Evolutionary conservation across 2,797 vertebrate species (phyloP), one percentile per base, ranked within the genome.

Genomic region (Lacerta bilineata): DNA sequence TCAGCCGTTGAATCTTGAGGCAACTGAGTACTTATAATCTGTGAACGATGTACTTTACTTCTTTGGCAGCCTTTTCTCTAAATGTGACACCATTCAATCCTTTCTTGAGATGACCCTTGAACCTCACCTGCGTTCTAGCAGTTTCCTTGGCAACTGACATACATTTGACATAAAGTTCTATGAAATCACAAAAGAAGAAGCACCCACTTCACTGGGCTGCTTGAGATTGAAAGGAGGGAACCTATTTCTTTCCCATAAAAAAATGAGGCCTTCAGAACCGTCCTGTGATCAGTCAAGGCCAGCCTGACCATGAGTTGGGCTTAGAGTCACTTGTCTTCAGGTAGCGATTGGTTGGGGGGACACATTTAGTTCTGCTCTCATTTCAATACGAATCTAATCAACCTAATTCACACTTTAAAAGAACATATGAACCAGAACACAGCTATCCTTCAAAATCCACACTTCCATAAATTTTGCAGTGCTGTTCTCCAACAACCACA

Each of bases 111-210:
- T 94, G 93, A 94, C 93, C 93, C 91, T 94, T 92, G 77, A 95
- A 94, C 95, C 93, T 87, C 91, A 95, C 92, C 93, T 82, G 91
- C 93, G 76, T 90, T 77, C 90, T 84, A 33, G 84, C 84, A 71
- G 94, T 96, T 96, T 94, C 95, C 95, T 94, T 95, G 95, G 94
- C 93, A 95, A 96, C 93, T 92, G 93, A 83, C 86, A 90, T 46
- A 50, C 55, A 93, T 88, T 78, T 88, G 92, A 88, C 87, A 94
- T 90, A 94, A 87, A 88, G 87, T 84, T 91, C 88, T 92, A 1
- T 3, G 82, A 80, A 92, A 90, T 89, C 88, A 91, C 87, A 90
- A 81, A 93, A 91, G 88, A 84, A 86, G 80, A 4, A 55, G 36
- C 9, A 84, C 74, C 88, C 81, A 85, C 87, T 92, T 88, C n/a